A percentile compares a stretch with the other conserved stretches of the same genome.
Evolutionary conservation across 2,797 vertebrate genomes (phyloP).

Genomic region (Philypnodon macrostomus): DNA sequence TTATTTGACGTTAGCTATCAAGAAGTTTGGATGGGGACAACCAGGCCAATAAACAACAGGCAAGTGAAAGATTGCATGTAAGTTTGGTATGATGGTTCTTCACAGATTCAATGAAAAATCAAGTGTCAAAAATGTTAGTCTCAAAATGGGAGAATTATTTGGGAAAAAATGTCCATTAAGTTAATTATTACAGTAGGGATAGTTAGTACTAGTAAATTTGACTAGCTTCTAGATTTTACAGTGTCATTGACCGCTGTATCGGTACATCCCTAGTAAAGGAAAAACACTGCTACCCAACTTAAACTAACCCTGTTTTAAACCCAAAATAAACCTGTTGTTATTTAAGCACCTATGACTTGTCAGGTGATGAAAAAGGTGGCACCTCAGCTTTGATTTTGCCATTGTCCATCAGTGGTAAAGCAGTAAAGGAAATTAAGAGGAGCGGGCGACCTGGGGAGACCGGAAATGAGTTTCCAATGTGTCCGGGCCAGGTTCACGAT

Average conservation of each 20-base stretch:
- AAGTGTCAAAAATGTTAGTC: background rate
- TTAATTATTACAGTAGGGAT: background rate
- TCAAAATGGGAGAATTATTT: slow-evolving; percentile 3
- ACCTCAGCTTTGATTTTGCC: slow-evolving; percentile 3
- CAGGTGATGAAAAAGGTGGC: slow-evolving; percentile 7
- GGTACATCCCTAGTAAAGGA: no score
- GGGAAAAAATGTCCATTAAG: background rate
- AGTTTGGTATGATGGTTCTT: background rate
- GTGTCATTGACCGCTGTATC: no score
- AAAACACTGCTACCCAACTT: no score
- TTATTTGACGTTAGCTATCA: slow-evolving; percentile 7
- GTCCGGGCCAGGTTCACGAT: slow-evolving; percentile 33
- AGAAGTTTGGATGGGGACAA: slow-evolving; percentile 5
- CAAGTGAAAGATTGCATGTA: background rate
- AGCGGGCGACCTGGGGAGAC: slow-evolving; percentile 32
- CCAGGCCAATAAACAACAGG: slow-evolving; percentile 11
- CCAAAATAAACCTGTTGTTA: background rate
- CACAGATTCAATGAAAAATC: background rate
- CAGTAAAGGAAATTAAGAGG: slow-evolving; percentile 18
- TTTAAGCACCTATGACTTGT: background rate
- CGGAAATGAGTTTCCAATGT: slow-evolving; percentile 48
- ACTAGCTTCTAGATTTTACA: no score
- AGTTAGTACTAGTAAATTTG: no score
- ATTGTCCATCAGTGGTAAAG: slow-evolving; percentile 20
- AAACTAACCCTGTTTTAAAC: no score